Conservation (phyloP, 2,113 vertebrate genomes). For the Otocyon megalotis region DNA sequence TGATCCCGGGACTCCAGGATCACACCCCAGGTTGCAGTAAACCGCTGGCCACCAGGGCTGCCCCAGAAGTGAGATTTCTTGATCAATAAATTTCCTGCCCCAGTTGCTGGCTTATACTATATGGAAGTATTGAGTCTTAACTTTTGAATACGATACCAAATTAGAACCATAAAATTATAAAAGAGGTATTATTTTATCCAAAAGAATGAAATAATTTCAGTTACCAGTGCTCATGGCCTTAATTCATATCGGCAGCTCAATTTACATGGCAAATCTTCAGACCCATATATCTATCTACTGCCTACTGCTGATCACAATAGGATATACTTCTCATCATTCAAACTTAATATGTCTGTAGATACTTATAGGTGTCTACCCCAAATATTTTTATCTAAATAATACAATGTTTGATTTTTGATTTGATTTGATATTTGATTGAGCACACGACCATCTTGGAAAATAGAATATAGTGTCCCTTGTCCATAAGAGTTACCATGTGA, state of each 20-base stretch:
- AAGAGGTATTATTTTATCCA: not conserved
- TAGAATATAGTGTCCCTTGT: not conserved
- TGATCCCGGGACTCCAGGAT: no score
- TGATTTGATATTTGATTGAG: not conserved
- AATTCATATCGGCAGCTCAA: not conserved
- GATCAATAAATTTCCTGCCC: not conserved
- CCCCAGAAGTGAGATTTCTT: not conserved
- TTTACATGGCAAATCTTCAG: not conserved
- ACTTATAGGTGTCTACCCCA: not conserved
- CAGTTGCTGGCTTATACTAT: not conserved
- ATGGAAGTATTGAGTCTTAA: not conserved
- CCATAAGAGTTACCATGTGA: not conserved
- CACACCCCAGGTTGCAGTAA: no score
- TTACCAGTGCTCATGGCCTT: not conserved
- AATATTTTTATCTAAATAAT: conserved; percentile 25
- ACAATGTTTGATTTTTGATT: not conserved
- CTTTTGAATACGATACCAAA: not conserved
- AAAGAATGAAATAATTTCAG: not conserved
- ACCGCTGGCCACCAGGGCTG: no score
- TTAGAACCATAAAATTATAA: not conserved
- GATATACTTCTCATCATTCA: not conserved
- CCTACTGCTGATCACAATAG: not conserved
- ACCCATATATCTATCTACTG: not conserved
- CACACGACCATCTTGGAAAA: not conserved
- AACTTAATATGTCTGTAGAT: not conserved